Evolutionary conservation across 1,140 invertebrate genomes (phyloP), one percentile per base, ranked within the genome.

Genomic region (Vanessa tameamea): DNA sequence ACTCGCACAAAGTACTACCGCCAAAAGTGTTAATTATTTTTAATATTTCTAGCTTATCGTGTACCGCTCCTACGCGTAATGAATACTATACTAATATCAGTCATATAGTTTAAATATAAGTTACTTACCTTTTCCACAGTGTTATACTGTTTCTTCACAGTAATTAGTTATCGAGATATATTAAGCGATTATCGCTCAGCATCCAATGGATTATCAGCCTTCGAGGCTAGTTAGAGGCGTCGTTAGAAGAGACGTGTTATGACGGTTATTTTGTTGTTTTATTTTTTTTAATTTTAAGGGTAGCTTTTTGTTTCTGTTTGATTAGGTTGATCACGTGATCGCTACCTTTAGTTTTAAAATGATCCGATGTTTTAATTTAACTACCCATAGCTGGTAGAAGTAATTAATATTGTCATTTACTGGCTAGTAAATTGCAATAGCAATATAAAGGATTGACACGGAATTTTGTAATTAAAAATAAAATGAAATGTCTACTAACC

Each of bases 401-500:
- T 5, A 43, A 9, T 43, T 43, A 5, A 43, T 9, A 6, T 5
- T 31, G 26, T 31, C 26, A 11, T 43, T 8, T 43, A 43, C 13
- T 14, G 13, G 48, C 48, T 31, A 6, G 26, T 31, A n/a, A 12
- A 50, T 50, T 50, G 48, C 15, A 12, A 14, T 12, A 11, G 12
- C 11, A 14, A 50, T 15, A 50, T 15, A 50, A 50, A 14, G 11
- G 12, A 14, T 50, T 50, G 48, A 15, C 14, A 66, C 16, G 16
- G 51, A 51, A 51, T 59, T 64, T 69, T 69, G 13, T 48, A 67
- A 74, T 69, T 51, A 68, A 75, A 79, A 78, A 90, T 1, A 86
- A 90, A 87, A 86, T 82, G 71, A 88, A 91, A 91, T 78, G 83
- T 91, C 85, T 92, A 92, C 89, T 92, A 91, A 92, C 89, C 89